Conservation (phyloP, 2,888 invertebrate species). For the Agriopis leucophaearia region DNA sequence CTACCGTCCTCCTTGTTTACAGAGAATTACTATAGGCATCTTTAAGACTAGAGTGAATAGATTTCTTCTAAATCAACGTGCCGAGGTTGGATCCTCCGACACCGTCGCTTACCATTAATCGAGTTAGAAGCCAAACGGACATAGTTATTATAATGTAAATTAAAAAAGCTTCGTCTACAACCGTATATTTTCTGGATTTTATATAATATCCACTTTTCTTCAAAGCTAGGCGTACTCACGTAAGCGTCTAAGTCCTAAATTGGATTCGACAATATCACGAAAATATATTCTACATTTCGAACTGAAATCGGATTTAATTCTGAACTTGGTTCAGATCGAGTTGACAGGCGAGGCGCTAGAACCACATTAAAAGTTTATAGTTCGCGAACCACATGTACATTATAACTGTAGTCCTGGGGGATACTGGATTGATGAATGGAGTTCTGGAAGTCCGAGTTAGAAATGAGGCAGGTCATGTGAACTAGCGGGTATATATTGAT, state of each 20-base stretch:
- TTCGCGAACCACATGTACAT: slow-evolving; percentile 16
- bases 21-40: no score
- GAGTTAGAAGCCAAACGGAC: neutral
- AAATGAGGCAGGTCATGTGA: slow-evolving; percentile 7
- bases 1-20: no score
- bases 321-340: slow-evolving; percentile 28
- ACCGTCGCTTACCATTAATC: no score
- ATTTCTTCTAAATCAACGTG: no score
- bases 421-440: slow-evolving; percentile 13
- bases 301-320: slow-evolving; percentile 33
- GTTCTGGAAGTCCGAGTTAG: slow-evolving; percentile 6
- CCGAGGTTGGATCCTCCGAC: no score
- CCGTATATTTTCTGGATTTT: neutral
- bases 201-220: neutral
- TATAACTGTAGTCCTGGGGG: slow-evolving; percentile 24
- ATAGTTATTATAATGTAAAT: neutral
- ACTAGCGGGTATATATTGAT: slow-evolving; percentile 3
- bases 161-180: neutral
- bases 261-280: slow-evolving; percentile 36
- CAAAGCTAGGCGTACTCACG: slow-evolving; percentile 8
- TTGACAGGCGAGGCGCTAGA: slow-evolving; percentile 21
- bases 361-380: slow-evolving; percentile 42
- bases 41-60: no score
- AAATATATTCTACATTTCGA: slow-evolving; percentile 33
- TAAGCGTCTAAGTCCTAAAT: slow-evolving; percentile 32